A percentile compares a stretch with the other conserved stretches of the same genome.
Evolutionary conservation across 2,888 invertebrate species (phyloP).

Genomic region (Tachina fera): DNA sequence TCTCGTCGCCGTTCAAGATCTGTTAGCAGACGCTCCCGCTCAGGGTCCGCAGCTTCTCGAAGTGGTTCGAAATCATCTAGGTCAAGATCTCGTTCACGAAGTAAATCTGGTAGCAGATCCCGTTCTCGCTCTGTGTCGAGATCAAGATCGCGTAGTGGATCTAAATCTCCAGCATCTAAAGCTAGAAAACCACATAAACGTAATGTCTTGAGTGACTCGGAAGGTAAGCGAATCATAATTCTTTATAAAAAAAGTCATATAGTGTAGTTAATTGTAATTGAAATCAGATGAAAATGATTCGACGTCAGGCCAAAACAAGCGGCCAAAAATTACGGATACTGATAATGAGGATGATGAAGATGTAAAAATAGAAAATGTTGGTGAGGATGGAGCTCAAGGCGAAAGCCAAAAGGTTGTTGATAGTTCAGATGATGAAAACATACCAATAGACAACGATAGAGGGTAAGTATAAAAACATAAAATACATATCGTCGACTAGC

Average conservation of each 20-base stretch:
- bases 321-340: conserved; percentile 85
- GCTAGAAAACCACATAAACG: conserved; percentile 75
- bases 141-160: conserved; percentile 63
- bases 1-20: conserved; percentile 72
- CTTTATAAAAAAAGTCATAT: not conserved
- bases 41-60: conserved; percentile 72
- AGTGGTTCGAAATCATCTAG: conserved; percentile 72
- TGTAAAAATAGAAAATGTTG: conserved; percentile 70
- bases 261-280: not conserved
- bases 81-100: conserved; percentile 75
- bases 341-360: conserved; percentile 84
- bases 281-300: conserved; percentile 74
- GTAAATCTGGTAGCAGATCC: conserved; percentile 74
- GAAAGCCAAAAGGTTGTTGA: conserved; percentile 79
- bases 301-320: conserved; percentile 76
- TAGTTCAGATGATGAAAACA: conserved; percentile 85
- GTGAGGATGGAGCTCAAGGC: conserved; percentile 73
- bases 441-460: conserved; percentile 77
- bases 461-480: conserved; percentile 73
- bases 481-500: too few species aligned
- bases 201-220: conserved; percentile 85
- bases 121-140: conserved; percentile 69
- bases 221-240: conserved; percentile 82
- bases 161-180: conserved; percentile 69
- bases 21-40: conserved; percentile 38